A percentile compares a stretch with the other conserved stretches of the same genome.
Evolutionary conservation across 2,888 invertebrate species (phyloP).

Genomic region (Apotomis capreana): DNA sequence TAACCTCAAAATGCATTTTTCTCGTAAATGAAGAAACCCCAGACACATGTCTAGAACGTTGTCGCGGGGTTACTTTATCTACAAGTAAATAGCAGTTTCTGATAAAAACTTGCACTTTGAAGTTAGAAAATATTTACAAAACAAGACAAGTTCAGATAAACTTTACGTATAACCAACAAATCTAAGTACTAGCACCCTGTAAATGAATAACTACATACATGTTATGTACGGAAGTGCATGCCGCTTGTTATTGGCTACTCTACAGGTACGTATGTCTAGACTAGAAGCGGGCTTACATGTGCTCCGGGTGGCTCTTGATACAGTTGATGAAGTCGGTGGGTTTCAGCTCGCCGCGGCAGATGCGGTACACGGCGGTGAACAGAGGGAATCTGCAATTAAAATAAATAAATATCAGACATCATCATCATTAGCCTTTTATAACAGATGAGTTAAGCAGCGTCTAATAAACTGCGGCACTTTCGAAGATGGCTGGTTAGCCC

Average conservation of each 20-base stretch:
- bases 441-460: too few species aligned
- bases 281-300: slow-evolving; percentile 90
- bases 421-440: too few species aligned
- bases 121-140: background rate
- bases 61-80: background rate
- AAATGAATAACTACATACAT: slow-evolving; percentile 66
- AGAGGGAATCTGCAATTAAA: slow-evolving; percentile 93
- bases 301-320: slow-evolving; percentile 97
- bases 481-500: too few species aligned
- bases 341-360: slow-evolving; percentile 92
- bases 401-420: too few species aligned
- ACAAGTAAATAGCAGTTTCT: background rate
- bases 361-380: slow-evolving; percentile 97
- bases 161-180: slow-evolving; percentile 37
- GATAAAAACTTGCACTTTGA: background rate
- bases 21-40: background rate
- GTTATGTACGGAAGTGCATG: slow-evolving; percentile 57
- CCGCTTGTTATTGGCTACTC: slow-evolving; percentile 31
- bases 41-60: background rate
- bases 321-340: slow-evolving; percentile 94
- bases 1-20: background rate
- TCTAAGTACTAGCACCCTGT: slow-evolving; percentile 78
- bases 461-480: too few species aligned
- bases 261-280: slow-evolving; percentile 28
- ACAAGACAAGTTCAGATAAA: background rate